Percentiles rank a stretch among this genome's conserved stretches.
Conservation (phyloP, 1,140 invertebrate genomes). For the Scylla paramamosain region DNA sequence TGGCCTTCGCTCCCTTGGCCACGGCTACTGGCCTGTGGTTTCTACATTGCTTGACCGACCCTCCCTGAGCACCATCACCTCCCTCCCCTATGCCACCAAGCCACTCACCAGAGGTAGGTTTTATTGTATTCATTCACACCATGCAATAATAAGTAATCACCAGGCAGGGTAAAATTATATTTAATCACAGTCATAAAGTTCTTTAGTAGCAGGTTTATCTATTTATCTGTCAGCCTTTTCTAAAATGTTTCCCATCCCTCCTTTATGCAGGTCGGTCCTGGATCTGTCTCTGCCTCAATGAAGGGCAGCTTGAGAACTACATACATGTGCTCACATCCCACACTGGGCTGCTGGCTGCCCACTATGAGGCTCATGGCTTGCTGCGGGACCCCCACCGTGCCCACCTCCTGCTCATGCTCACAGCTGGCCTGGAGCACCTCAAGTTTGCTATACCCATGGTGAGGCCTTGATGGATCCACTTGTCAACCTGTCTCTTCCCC, state of each 20-base stretch:
- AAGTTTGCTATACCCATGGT: slow-evolving; percentile 71
- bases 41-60: slow-evolving; percentile 55
- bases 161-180: no score
- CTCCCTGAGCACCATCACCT: slow-evolving; percentile 54
- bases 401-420: slow-evolving; percentile 72
- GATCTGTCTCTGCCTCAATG: slow-evolving; percentile 69
- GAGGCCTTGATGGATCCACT: not conserved
- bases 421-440: slow-evolving; percentile 72
- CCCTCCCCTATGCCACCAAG: slow-evolving; percentile 69
- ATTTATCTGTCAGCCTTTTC: not conserved
- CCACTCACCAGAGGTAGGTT: slow-evolving; percentile 56
- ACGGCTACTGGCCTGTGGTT: slow-evolving; percentile 64
- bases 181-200: no score
- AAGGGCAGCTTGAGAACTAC: slow-evolving; percentile 72
- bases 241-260: not conserved
- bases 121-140: no score
- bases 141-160: no score
- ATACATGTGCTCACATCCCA: slow-evolving; percentile 66
- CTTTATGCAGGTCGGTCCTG: slow-evolving; percentile 67
- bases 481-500: not conserved
- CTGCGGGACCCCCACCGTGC: slow-evolving; percentile 71
- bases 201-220: no score
- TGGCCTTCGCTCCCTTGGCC: slow-evolving; percentile 61
- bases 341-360: slow-evolving; percentile 42
- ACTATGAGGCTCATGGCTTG: slow-evolving; percentile 69